Evolutionary conservation across 2,888 invertebrate species (phyloP), one percentile per base, ranked within the genome.

Genomic region (Epsilonema sp.): DNA sequence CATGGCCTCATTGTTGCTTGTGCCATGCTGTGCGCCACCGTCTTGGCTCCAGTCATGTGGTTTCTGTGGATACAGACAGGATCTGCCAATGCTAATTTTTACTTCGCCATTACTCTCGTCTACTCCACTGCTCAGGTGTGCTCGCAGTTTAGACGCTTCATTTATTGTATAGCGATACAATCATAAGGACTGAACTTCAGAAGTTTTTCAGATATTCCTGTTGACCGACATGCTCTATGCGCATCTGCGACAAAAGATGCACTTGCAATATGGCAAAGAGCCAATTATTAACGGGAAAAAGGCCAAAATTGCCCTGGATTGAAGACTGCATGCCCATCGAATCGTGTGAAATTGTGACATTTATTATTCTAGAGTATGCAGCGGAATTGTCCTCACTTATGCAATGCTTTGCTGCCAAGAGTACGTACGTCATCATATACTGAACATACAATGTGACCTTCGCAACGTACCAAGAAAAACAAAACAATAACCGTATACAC

Each of bases 11-110:
- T 89, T 37, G 84, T 89, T 13, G 78, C 80, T 19, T 82, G 84
- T 59, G 82, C 86, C 62, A 78, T 89, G 63, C 72, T 87, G 43
- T 79, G 83, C 48, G 82, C 85, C 20, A 78, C 84, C 26, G 79
- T 82, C 2, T 76, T 94, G 55, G 86, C 84, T 37, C 92, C 97
- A 1, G 82, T 89, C 2, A 78, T 94, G 45, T 94, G 90, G 85
- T 83, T 94, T 66, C 75, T 97, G 37, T 99, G 97, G 97, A 87
- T 97, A 56, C 87, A 87, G 67, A 80, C 85, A 11, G 85, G 92
- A 37, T 90, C 92, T 38, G 97, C 94, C 4, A 99, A 99, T 73
- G 92, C 97, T 0, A 99, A 99, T 70, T 99, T 97, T 69, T 99
- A 90, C 71, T 99, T 97, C 69, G 94, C 90, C 31, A 84, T 90